These are phyloP conservation scores for Standfussiana lucernea DNA, from an alignment of 2,888 invertebrate genomes.

Conservation along the genomic window DNA sequence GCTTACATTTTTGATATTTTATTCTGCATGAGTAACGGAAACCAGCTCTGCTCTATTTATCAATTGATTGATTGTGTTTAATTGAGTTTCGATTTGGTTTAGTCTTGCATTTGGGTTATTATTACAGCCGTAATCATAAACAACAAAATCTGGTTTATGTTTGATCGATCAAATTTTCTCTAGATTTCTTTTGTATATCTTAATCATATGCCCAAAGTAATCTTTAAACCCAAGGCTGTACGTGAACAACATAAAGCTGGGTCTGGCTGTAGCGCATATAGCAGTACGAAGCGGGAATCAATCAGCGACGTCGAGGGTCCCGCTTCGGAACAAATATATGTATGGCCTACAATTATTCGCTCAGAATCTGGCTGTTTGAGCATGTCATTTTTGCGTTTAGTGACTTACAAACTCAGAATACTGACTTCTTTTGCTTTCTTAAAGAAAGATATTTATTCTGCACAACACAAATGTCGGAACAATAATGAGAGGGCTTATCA, in stretches of 20 bases:
- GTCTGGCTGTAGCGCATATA: background rate
- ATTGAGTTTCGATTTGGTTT: background rate
- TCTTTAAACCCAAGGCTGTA: slow-evolving; percentile 15
- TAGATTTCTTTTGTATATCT: too few species aligned
- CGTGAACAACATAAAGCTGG: slow-evolving; percentile 26
- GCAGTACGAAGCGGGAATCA: too few species aligned
- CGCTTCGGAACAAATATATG: slow-evolving; percentile 32
- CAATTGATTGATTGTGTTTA: background rate
- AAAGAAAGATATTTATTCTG: background rate
- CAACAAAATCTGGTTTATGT: background rate
- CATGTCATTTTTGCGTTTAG: slow-evolving; percentile 22
- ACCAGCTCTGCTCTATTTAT: background rate
- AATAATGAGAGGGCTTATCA: background rate
- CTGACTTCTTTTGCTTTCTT: background rate
- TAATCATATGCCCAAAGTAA: background rate
- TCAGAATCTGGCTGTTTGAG: slow-evolving; percentile 12
- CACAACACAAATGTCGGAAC: background rate
- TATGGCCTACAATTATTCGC: slow-evolving; percentile 22
- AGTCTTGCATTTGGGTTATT: background rate
- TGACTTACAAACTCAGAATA: slow-evolving; percentile 5
- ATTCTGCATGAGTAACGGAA: background rate
- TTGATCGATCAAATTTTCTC: background rate
- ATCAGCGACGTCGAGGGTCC: too few species aligned
- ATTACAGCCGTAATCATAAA: background rate
- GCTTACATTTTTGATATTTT: background rate